These are phyloP conservation scores for Lacerta agilis DNA, from an alignment of 2,797 vertebrate species.

Conservation along the genomic window DNA sequence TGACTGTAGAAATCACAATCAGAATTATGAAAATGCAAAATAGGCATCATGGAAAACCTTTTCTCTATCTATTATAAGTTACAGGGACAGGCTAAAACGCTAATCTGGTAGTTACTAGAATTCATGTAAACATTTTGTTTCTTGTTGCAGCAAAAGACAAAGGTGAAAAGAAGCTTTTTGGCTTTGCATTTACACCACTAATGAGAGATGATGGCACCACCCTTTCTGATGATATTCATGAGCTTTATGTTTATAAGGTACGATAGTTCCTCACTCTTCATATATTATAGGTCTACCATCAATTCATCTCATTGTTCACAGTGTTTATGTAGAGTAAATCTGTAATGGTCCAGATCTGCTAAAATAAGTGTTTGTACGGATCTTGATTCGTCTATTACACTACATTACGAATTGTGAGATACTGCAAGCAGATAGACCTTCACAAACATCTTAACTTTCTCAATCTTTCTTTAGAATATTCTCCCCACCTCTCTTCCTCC, in stretches of 20 bases:
- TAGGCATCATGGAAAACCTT: conserved; percentile 29
- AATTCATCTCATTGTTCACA: not conserved
- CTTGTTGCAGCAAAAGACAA: conserved; percentile 93
- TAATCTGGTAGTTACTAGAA: not conserved
- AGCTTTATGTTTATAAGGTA: conserved; percentile 99
- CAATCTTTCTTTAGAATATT: not conserved
- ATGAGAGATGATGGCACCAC: conserved; percentile 99
- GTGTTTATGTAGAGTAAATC: conserved; percentile 27
- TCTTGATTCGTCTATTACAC: not conserved
- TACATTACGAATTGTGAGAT: not conserved
- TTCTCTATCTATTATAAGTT: not conserved
- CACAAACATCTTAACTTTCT: not conserved
- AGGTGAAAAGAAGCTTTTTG: conserved; percentile 98
- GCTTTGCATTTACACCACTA: conserved; percentile 96
- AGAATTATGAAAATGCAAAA: not conserved
- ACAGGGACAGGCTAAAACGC: not conserved
- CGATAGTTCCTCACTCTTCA: not conserved
- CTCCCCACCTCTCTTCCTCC: not conserved
- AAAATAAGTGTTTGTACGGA: not conserved
- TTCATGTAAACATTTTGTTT: conserved; percentile 11
- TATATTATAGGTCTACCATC: not conserved
- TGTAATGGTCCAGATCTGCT: not conserved
- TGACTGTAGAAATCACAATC: not conserved
- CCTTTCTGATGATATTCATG: conserved; percentile 95
- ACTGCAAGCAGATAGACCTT: not conserved